These are phyloP conservation scores for Sebastes hubbsi DNA, from an alignment of 2,797 vertebrate species.

Conservation along the genomic window DNA sequence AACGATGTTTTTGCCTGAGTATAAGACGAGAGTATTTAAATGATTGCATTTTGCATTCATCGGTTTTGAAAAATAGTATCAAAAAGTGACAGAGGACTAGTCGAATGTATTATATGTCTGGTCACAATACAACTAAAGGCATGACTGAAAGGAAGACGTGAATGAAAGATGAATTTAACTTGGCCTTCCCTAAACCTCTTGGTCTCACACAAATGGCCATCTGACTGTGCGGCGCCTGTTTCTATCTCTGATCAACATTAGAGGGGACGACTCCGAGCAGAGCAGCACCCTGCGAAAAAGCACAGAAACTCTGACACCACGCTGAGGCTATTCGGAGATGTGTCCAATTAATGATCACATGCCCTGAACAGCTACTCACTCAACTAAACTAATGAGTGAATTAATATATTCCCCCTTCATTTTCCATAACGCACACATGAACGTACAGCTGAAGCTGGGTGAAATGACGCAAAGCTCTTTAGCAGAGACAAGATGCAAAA, in stretches of 20 bases:
- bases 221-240: background rate
- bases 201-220: background rate
- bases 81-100: background rate
- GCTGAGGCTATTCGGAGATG: background rate
- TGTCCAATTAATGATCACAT: conserved; percentile 33
- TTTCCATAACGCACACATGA: background rate
- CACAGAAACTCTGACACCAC: background rate
- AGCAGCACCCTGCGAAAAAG: conserved; percentile 12
- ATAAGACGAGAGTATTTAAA: background rate
- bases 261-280: background rate
- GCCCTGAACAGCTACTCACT: background rate
- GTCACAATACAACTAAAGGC: background rate
- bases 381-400: conserved; percentile 4
- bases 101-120: background rate
- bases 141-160: background rate
- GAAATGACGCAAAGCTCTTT: background rate
- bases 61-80: no score
- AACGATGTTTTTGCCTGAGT: no score
- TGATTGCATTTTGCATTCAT: background rate
- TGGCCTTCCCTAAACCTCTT: background rate
- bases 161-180: background rate
- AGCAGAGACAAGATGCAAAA: conserved; percentile 5
- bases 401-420: background rate
- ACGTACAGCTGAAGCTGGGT: background rate
- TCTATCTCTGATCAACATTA: conserved; percentile 10